Conservation (phyloP, 2,797 vertebrate genomes). For the Vipera ursinii region DNA sequence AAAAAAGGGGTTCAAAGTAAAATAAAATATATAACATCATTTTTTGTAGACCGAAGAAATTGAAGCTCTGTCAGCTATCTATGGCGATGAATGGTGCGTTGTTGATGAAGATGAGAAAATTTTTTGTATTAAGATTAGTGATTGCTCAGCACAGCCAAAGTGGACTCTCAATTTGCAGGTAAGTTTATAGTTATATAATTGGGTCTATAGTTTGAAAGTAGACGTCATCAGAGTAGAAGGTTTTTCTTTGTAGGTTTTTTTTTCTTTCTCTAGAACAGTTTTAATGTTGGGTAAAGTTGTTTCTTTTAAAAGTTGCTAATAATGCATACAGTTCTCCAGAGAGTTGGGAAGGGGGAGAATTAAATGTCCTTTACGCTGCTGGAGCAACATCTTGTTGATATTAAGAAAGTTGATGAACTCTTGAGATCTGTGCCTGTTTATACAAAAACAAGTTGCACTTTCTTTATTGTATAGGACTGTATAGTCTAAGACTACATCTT, state of each 20-base stretch:
- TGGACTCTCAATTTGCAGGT: slow-evolving; percentile 92
- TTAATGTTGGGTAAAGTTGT: background rate
- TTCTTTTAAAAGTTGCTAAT: background rate
- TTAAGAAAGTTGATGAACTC: background rate
- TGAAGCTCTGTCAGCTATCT: slow-evolving; percentile 94
- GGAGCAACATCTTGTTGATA: background rate
- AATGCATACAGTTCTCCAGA: background rate
- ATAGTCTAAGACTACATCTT: background rate
- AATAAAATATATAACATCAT: background rate
- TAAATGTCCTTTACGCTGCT: background rate
- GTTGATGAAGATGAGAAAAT: slow-evolving; percentile 88
- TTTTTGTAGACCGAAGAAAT: slow-evolving; percentile 87
- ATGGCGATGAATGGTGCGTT: slow-evolving; percentile 94
- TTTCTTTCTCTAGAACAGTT: background rate
- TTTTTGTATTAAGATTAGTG: slow-evolving; percentile 91
- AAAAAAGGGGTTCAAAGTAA: background rate
- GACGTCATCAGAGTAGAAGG: background rate
- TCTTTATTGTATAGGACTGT: background rate
- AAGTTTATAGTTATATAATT: slow-evolving; percentile 2
- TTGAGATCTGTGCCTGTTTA: background rate
- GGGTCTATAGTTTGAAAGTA: background rate
- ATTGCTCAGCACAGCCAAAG: slow-evolving; percentile 76
- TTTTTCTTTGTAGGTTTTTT: background rate
- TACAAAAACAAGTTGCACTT: background rate
- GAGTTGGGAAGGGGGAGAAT: background rate